Evolutionary conservation across 2,113 vertebrate genomes (phyloP).

Genomic region (Pagrus major): DNA sequence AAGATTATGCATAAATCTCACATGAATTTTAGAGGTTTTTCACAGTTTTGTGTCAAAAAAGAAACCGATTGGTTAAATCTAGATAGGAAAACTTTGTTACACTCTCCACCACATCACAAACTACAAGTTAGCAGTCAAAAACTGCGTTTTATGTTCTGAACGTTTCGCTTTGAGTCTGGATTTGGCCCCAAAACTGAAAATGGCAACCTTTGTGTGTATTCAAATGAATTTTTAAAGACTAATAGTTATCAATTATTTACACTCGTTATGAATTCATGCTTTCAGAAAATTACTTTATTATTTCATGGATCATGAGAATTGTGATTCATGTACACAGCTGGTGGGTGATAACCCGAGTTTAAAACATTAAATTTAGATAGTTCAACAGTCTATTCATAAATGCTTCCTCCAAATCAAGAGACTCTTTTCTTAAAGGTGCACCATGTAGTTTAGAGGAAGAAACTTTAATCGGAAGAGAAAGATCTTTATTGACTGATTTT

Average conservation of each 20-base stretch:
- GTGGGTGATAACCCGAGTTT: constrained; percentile 1
- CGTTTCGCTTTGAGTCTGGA: background rate
- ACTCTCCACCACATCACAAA: background rate
- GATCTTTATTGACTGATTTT: too few relatives aligned
- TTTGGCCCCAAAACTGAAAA: constrained; percentile 6
- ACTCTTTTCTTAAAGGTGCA: background rate
- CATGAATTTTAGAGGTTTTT: background rate
- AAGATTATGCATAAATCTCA: background rate
- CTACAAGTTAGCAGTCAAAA: constrained; percentile 13
- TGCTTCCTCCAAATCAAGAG: background rate
- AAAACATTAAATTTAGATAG: background rate
- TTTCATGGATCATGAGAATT: constrained; percentile 35
- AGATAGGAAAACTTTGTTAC: background rate
- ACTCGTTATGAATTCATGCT: constrained; percentile 25
- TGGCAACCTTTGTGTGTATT: constrained; percentile 10
- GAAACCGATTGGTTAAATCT: background rate
- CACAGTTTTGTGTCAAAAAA: too few relatives aligned
- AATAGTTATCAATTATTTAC: constrained; percentile 32
- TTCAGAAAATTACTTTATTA: constrained; percentile 27
- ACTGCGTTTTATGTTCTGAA: background rate
- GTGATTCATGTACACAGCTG: background rate
- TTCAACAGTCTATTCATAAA: background rate
- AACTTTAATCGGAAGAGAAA: too few relatives aligned
- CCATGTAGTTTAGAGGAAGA: too few relatives aligned
- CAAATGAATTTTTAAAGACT: constrained; percentile 32